Conservation (phyloP, 2,113 vertebrate species). For the Mesoclemmys tuberculata region DNA sequence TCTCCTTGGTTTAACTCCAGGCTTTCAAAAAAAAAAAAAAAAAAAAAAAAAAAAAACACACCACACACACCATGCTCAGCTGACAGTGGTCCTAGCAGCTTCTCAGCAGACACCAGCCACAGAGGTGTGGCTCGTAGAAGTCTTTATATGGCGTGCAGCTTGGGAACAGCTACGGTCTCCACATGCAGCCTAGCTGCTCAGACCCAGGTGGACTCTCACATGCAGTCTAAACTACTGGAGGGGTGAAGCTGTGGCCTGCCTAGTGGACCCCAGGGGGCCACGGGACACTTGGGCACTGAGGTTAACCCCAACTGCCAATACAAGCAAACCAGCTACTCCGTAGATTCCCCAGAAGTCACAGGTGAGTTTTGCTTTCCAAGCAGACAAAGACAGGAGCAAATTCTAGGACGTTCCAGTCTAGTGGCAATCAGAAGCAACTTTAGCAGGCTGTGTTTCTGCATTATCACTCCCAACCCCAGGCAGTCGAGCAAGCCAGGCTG, state of each 20-base stretch:
- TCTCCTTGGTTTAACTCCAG: background rate
- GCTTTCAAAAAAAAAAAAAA: too few relatives aligned
- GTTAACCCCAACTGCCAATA: fast-evolving
- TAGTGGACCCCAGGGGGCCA: too few relatives aligned
- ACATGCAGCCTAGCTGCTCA: background rate
- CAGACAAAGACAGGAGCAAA: background rate
- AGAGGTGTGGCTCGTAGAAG: background rate
- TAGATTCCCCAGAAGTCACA: background rate
- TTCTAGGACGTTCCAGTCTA: background rate
- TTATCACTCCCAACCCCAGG: background rate
- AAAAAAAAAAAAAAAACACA: too few relatives aligned
- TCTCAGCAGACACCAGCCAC: fast-evolving
- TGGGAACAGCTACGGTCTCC: too few relatives aligned
- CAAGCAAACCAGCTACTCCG: fast-evolving
- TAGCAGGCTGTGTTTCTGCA: background rate
- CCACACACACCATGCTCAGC: too few relatives aligned
- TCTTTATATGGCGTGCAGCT: background rate
- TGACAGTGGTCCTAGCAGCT: too few relatives aligned
- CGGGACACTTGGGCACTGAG: background rate
- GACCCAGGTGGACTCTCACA: background rate
- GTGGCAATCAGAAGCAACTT: background rate
- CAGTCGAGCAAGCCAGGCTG: background rate
- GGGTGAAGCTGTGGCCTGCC: too few relatives aligned
- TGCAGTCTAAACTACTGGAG: too few relatives aligned
- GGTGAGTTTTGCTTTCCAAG: background rate